Evolutionary conservation across 1,140 invertebrate genomes (phyloP).

Genomic region (Gerris buenoi): DNA sequence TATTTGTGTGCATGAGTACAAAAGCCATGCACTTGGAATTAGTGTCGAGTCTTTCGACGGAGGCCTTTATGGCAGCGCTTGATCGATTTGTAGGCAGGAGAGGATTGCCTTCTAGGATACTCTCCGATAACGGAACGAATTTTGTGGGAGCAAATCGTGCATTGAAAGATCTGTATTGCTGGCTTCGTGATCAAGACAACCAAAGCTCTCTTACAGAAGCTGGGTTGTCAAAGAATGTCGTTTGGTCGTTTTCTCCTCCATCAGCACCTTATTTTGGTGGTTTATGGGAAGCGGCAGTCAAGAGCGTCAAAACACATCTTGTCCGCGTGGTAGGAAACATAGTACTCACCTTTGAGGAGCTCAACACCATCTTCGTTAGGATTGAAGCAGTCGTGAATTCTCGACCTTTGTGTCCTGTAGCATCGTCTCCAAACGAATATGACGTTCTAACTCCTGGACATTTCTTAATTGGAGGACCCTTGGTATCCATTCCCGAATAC

Average conservation of each 20-base stretch:
- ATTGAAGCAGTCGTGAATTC: slow-evolving; percentile 29
- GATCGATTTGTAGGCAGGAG: slow-evolving; percentile 17
- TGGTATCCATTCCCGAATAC: slow-evolving; percentile 14
- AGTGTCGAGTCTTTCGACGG: slow-evolving; percentile 19
- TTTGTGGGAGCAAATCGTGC: slow-evolving; percentile 18
- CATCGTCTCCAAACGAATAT: slow-evolving; percentile 24
- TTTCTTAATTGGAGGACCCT: slow-evolving; percentile 23
- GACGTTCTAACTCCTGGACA: slow-evolving; percentile 26
- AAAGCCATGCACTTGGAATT: slow-evolving; percentile 24
- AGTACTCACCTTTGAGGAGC: slow-evolving; percentile 25
- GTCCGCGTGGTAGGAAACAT: slow-evolving; percentile 18
- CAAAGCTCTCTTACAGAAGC: not conserved
- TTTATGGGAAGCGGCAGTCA: slow-evolving; percentile 19
- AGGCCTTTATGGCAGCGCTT: slow-evolving; percentile 20
- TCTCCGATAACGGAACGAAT: slow-evolving; percentile 24
- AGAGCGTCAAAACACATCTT: slow-evolving; percentile 25
- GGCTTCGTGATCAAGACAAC: not conserved
- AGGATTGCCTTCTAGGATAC: slow-evolving; percentile 10
- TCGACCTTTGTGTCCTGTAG: slow-evolving; percentile 27
- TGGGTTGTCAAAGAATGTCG: not conserved
- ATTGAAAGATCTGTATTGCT: slow-evolving; percentile 3
- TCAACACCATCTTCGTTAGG: slow-evolving; percentile 24
- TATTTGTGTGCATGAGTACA: slow-evolving; percentile 23
- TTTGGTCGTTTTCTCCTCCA: slow-evolving; percentile 12
- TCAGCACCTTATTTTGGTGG: slow-evolving; percentile 13